Conservation (phyloP, 2,113 vertebrate genomes). For the Phalacrocorax aristotelis region DNA sequence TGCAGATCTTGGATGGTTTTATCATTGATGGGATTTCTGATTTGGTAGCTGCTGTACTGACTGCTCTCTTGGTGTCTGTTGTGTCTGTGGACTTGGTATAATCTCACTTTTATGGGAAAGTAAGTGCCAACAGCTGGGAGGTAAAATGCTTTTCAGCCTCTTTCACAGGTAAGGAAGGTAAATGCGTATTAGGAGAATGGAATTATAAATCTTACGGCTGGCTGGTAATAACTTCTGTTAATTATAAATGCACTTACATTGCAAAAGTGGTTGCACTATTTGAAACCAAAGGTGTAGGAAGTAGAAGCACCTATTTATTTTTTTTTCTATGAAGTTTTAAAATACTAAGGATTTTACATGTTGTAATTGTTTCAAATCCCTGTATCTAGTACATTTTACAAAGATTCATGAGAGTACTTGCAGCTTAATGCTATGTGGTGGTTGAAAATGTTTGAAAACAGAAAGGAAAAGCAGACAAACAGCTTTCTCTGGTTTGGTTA, state of each 20-base stretch:
- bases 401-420: not conserved
- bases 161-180: not conserved
- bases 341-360: not conserved
- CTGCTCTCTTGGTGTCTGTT: constrained; percentile 36
- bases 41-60: constrained; percentile 70
- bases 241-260: constrained; percentile 11
- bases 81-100: constrained; percentile 49
- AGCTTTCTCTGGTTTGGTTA: not conserved
- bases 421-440: not conserved
- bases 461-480: not conserved
- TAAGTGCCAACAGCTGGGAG: not conserved
- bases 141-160: not conserved
- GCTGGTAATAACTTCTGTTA: not conserved
- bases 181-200: constrained; percentile 35
- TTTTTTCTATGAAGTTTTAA: not conserved
- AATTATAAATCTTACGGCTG: not conserved
- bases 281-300: not conserved
- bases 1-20: constrained; percentile 64
- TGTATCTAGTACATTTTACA: not conserved
- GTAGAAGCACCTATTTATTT: not conserved
- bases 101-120: constrained; percentile 25
- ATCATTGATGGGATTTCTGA: constrained; percentile 67
- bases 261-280: not conserved
- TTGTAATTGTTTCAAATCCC: not conserved
- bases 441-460: not conserved